phyloP scores from a whole-genome alignment of 2,113 vertebrate genomes.

The Amblyornis subalaris region DNA sequence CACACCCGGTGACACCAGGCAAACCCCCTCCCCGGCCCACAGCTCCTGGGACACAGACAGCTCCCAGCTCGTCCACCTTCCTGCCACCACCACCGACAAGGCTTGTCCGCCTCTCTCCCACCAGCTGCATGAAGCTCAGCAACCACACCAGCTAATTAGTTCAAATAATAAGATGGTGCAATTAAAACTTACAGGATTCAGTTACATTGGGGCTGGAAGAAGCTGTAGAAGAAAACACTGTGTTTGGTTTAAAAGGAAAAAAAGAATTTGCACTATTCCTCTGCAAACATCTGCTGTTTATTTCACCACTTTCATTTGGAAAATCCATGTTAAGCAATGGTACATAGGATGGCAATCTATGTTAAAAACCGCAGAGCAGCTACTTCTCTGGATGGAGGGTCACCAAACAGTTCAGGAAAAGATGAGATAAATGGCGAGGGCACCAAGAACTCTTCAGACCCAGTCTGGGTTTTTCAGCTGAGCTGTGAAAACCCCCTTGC shows the following conservation, averaged over 20 bases:
- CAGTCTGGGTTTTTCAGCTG: background rate
- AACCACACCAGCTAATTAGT: accelerated
- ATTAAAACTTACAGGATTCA: background rate
- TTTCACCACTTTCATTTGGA: background rate
- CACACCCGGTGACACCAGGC: accelerated
- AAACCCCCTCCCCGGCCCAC: accelerated
- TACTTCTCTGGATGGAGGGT: background rate
- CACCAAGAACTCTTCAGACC: background rate
- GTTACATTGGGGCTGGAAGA: accelerated
- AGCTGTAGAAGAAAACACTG: background rate
- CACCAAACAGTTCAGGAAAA: background rate
- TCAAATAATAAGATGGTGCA: no score
- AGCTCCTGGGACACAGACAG: accelerated
- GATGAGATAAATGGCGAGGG: background rate
- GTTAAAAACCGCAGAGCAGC: background rate
- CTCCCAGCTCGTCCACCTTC: background rate
- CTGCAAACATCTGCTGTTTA: background rate
- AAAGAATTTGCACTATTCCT: background rate
- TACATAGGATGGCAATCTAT: background rate
- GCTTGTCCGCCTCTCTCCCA: background rate
- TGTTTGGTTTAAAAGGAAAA: background rate
- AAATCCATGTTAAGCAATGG: background rate
- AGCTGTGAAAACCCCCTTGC: conserved; percentile 7
- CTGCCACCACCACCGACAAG: background rate
- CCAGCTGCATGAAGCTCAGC: background rate